Percentiles rank a stretch among this genome's conserved stretches.
phyloP scores from a whole-genome alignment of 2,797 vertebrate species.

The Cryptoblepharus egeriae region DNA sequence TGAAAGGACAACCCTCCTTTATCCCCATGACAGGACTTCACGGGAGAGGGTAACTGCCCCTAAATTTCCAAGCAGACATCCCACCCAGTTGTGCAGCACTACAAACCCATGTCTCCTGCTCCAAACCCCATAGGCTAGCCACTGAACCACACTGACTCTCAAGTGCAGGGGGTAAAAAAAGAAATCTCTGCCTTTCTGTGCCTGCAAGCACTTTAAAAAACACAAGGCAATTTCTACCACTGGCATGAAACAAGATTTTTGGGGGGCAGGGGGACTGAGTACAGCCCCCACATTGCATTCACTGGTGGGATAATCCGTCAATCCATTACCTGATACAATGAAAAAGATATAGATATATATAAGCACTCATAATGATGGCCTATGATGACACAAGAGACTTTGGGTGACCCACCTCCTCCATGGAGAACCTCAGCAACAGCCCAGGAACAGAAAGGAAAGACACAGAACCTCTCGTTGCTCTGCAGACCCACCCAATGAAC shows the following conservation, averaged over 20 bases:
- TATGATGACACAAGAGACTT: too few relatives aligned
- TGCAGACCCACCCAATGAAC: constrained; percentile 58
- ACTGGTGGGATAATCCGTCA: neutral
- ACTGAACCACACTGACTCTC: neutral
- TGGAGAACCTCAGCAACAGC: too few relatives aligned
- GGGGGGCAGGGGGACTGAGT: too few relatives aligned
- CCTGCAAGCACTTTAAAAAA: neutral
- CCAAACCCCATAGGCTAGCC: neutral
- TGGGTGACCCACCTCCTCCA: too few relatives aligned
- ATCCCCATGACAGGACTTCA: too few relatives aligned
- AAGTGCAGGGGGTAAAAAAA: neutral
- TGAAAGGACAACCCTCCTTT: neutral
- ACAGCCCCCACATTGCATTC: neutral
- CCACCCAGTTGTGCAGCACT: neutral
- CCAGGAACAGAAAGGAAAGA: neutral
- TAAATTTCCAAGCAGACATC: neutral
- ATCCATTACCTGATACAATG: neutral
- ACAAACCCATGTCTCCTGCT: too few relatives aligned
- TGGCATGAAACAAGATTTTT: neutral
- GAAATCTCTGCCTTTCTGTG: too few relatives aligned
- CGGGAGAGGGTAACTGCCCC: neutral
- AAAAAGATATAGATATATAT: too few relatives aligned
- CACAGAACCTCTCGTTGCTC: neutral
- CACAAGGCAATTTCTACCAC: neutral
- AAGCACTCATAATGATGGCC: too few relatives aligned